Base-by-base conservation (phyloP, 1,140 invertebrate genomes). In the Drosophila persimilis region DNA sequence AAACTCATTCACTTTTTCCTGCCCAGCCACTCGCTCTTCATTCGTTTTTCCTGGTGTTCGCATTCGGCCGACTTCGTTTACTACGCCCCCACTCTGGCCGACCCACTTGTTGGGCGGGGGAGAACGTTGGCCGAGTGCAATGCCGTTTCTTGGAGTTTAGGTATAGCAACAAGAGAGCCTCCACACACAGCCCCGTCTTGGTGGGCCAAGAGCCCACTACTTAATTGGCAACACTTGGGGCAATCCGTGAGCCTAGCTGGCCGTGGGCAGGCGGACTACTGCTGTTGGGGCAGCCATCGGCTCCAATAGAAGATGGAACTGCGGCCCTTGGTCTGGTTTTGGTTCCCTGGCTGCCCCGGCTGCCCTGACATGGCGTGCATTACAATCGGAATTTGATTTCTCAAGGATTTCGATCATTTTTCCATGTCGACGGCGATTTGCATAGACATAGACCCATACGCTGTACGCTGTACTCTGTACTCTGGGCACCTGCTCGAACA, bases 321-420 rank as follows among this genome's bases (percentile, higher is more conserved):
- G 55, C 20, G 22, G 43, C 35, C 35, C 35, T 39, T 39, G 35
- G 35, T 39, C 35, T 39, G 35, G 35, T 39, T 39, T 39, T 13
- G 11, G 35, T 13, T 39, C 11, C 35, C 9, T 39, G 9, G 8
- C 31, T 9, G 1, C 31, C 31, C 31, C 35, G 55, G 45, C 35
- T 70, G 51, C 56, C 71, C 64, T 74, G 58, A 64, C 77, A 80
- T 81, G 81, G 64, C 83, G 71, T 72, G 71, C 84, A 76, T 74
- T 67, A 66, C 78, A 79, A 88, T 88, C 78, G 74, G 54, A 77
- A 77, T 88, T 88, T 83, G 83, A 88, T 88, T 88, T 88, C 65
- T 69, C 83, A 88, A 88, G 83, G 83, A 83, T 88, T 88, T 88
- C 71, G 71, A 88, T 88, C 78, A 88, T 81, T 86, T 70, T 80